Percentiles rank a stretch among this genome's conserved stretches.
These are phyloP conservation scores for Acyrthosiphon pisum DNA, from an alignment of 1,140 invertebrate genomes.

Conservation along the genomic window DNA sequence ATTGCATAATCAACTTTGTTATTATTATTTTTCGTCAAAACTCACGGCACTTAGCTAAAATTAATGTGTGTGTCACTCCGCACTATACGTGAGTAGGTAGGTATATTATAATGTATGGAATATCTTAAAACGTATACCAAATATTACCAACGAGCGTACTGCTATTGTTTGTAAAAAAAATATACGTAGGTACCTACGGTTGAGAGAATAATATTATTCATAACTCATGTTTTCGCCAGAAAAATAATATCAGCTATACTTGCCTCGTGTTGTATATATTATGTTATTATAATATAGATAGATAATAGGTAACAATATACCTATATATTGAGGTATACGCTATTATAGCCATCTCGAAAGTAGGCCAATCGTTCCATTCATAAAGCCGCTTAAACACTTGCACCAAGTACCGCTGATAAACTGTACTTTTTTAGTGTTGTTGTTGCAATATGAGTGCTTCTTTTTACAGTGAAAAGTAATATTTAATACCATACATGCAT, in stretches of 20 bases:
- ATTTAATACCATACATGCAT: background rate
- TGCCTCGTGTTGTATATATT: background rate
- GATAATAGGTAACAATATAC: background rate
- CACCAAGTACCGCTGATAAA: background rate
- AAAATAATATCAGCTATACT: background rate
- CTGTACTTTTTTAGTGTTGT: background rate
- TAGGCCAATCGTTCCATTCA: conserved; percentile 20
- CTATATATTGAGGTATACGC: background rate
- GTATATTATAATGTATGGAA: background rate
- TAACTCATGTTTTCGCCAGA: background rate
- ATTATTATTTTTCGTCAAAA: background rate
- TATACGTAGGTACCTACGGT: background rate
- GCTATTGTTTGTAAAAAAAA: background rate
- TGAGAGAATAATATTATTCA: background rate
- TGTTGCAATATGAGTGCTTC: background rate
- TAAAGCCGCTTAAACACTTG: conserved; percentile 12
- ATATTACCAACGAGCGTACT: background rate
- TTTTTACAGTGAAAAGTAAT: background rate
- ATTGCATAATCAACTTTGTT: background rate
- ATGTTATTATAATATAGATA: background rate
- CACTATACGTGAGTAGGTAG: background rate
- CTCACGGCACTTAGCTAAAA: background rate
- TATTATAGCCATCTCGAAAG: background rate
- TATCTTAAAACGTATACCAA: background rate
- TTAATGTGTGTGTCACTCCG: background rate